These are phyloP conservation scores for Microctenopoma steveboyesi DNA, from an alignment of 2,797 vertebrate genomes.

Conservation along the genomic window DNA sequence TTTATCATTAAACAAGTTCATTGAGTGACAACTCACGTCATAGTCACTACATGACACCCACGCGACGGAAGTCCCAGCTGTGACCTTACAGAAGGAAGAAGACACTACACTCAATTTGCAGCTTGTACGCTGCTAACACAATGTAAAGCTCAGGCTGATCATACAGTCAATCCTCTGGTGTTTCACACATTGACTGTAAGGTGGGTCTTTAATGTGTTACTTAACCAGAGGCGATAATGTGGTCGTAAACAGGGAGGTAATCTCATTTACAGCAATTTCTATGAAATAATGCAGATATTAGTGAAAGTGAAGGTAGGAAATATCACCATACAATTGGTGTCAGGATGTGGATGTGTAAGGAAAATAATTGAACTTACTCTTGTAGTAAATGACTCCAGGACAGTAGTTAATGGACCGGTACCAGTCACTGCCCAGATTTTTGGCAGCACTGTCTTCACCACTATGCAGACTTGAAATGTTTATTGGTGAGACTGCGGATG, in stretches of 20 bases:
- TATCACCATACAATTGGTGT: neutral
- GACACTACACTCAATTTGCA: neutral
- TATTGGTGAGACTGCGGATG: slow-evolving; percentile 19
- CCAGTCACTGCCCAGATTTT: slow-evolving; percentile 1
- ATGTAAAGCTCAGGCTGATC: neutral
- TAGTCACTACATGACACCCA: neutral
- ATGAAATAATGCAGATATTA: too few relatives aligned
- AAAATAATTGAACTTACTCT: neutral
- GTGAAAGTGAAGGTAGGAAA: too few relatives aligned
- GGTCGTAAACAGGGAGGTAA: neutral
- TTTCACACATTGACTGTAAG: neutral
- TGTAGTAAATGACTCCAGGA: slow-evolving; percentile 1
- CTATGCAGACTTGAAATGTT: slow-evolving; percentile 13
- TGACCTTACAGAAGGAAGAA: neutral
- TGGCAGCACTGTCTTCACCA: neutral
- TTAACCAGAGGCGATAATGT: neutral
- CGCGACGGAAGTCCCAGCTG: neutral
- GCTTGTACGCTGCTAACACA: neutral
- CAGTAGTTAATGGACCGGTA: neutral
- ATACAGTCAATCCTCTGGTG: neutral
- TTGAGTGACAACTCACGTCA: neutral
- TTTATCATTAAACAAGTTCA: neutral
- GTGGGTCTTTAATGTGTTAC: neutral
- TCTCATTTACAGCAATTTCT: too few relatives aligned
- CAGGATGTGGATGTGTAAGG: neutral